Conservation (phyloP, 2,888 invertebrate species). For the Amorpha juglandis region DNA sequence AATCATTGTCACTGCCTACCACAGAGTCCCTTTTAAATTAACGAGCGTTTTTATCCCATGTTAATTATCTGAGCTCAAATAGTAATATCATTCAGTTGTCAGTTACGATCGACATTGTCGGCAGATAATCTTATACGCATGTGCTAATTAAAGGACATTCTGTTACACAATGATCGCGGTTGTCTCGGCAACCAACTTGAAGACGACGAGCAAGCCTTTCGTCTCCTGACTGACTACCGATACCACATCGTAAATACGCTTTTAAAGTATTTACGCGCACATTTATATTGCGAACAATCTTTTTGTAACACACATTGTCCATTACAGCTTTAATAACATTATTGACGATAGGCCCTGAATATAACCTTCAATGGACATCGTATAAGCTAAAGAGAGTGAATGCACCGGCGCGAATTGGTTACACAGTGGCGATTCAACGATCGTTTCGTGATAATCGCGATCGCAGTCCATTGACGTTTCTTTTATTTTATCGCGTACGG, state of each 20-base stretch:
- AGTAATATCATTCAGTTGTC: conserved; percentile 74
- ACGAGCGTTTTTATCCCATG: conserved; percentile 31
- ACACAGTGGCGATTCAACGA: conserved; percentile 69
- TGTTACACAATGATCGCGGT: conserved; percentile 75
- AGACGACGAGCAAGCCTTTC: conserved; percentile 61
- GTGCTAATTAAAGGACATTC: conserved; percentile 79
- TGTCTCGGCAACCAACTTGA: conserved; percentile 63
- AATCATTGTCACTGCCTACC: conserved; percentile 21
- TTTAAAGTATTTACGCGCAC: conserved; percentile 67
- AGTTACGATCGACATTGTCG: conserved; percentile 59
- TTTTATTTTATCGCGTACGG: conserved; percentile 80
- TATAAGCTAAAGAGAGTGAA: conserved; percentile 32
- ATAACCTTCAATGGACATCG: conserved; percentile 41
- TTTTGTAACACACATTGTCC: conserved; percentile 32
- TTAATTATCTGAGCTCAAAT: conserved; percentile 53
- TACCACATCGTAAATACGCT: conserved; percentile 64
- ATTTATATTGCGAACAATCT: conserved; percentile 35
- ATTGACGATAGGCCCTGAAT: background rate
- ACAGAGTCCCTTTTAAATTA: conserved; percentile 30
- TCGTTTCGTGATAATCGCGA: conserved; percentile 79
- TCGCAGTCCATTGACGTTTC: conserved; percentile 76
- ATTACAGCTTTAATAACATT: conserved; percentile 42
- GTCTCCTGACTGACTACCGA: conserved; percentile 74
- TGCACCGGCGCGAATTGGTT: conserved; percentile 44
- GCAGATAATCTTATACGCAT: conserved; percentile 77